phyloP scores from a whole-genome alignment of 2,113 vertebrate species.

The Dendropsophus ebraccatus region DNA sequence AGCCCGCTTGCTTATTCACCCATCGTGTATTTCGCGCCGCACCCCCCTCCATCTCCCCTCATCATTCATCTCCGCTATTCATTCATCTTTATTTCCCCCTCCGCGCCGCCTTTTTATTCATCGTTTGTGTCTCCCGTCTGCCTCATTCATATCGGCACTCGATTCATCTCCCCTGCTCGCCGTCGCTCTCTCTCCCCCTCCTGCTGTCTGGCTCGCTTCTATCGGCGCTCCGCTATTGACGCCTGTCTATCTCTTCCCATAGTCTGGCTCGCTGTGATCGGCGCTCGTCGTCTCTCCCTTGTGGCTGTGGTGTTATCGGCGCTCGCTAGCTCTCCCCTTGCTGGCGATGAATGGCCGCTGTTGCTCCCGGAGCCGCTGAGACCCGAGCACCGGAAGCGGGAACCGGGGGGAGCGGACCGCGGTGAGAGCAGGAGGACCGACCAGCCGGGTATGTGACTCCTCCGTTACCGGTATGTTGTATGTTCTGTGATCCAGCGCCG shows the following conservation, averaged over 20 bases:
- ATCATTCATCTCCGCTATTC: not conserved
- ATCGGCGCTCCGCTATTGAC: not conserved
- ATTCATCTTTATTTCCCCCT: too few relatives aligned
- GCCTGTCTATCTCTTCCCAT: slow-evolving; percentile 35
- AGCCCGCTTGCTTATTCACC: not conserved
- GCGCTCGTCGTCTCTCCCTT: slow-evolving; percentile 25
- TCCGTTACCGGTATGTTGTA: not conserved
- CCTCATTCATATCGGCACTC: slow-evolving; percentile 39
- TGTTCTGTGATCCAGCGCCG: not conserved
- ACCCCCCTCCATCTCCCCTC: not conserved
- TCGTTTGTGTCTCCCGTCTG: not conserved
- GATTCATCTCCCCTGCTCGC: not conserved
- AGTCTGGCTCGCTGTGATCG: slow-evolving; percentile 48
- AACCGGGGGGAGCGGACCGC: slow-evolving; percentile 53
- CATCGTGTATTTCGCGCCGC: not conserved
- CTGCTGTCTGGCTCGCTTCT: slow-evolving; percentile 22
- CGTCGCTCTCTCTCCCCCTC: not conserved
- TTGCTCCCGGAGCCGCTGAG: slow-evolving; percentile 47
- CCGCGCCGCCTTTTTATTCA: not conserved
- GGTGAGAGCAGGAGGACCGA: slow-evolving; percentile 54
- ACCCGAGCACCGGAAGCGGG: slow-evolving; percentile 48
- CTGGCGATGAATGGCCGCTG: slow-evolving; percentile 58
- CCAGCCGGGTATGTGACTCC: slow-evolving; percentile 17
- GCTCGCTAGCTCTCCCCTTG: slow-evolving; percentile 34
- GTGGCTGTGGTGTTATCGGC: slow-evolving; percentile 31